These are phyloP conservation scores for Virgularia gustaviana DNA, from an alignment of 92 coral and sea anemone genomes.

Conservation along the genomic window DNA sequence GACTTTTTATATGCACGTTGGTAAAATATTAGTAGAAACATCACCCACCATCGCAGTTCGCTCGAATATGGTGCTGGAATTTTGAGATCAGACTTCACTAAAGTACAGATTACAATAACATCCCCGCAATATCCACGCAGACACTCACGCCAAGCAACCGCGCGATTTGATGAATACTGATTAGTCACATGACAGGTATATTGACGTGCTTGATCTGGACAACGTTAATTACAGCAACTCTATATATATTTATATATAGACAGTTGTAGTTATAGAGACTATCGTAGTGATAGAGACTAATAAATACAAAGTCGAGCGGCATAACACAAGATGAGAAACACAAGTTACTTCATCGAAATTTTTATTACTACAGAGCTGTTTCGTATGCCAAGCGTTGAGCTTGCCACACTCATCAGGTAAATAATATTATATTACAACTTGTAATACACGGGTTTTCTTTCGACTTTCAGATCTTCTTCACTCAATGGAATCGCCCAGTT, in stretches of 20 bases:
- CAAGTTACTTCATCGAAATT: no score
- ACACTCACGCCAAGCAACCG: neutral
- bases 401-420: no score
- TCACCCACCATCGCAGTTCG: neutral
- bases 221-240: no score
- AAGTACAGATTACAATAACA: neutral
- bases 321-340: no score
- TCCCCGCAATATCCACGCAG: neutral
- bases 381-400: no score
- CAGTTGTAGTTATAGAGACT: no score
- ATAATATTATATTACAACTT: no score
- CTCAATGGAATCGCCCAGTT: conserved; percentile 36
- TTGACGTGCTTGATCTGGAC: conserved; percentile 2
- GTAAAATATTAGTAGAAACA: neutral
- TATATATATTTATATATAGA: no score
- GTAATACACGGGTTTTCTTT: conserved; percentile 46
- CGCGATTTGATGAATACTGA: neutral
- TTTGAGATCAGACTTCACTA: neutral
- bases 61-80: conserved; percentile 6
- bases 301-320: no score
- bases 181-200: conserved; percentile 14
- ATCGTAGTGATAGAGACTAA: no score
- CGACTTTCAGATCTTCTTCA: conserved; percentile 13
- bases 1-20: conserved; percentile 11
- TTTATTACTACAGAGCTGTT: no score